Conservation (phyloP, 2,888 invertebrate species). For the Drosophila helvetica region DNA sequence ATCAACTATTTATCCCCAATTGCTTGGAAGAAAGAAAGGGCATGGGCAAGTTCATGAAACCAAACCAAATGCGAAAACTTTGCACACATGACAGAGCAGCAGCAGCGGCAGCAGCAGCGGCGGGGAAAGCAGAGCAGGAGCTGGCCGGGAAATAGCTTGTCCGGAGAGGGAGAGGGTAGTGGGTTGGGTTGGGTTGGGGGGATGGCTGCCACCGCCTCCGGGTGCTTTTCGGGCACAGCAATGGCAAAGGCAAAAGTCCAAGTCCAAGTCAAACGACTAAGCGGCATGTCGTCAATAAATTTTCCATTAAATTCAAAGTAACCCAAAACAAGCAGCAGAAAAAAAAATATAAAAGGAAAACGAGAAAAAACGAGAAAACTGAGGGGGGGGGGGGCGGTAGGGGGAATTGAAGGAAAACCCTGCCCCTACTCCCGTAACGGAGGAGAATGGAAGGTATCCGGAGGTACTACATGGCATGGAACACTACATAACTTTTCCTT, state of each 20-base stretch:
- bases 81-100: conserved; percentile 64
- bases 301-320: conserved; percentile 80
- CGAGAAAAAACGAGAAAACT: conserved; percentile 15
- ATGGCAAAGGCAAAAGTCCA: conserved; percentile 70
- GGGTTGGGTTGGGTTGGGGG: conserved; percentile 7
- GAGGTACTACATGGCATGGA: conserved; percentile 55
- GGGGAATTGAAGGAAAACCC: conserved; percentile 44
- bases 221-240: conserved; percentile 1
- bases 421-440: background rate
- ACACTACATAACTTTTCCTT: conserved; percentile 72
- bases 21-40: conserved; percentile 49
- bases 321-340: conserved; percentile 61
- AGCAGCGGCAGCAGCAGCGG: no score
- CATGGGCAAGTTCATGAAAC: conserved; percentile 63
- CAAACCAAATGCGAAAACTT: conserved; percentile 60
- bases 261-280: conserved; percentile 75
- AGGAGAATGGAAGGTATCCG: conserved; percentile 60
- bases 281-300: conserved; percentile 82
- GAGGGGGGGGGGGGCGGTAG: no score
- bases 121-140: conserved; percentile 2
- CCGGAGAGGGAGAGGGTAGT: conserved; percentile 15
- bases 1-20: conserved; percentile 54
- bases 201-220: conserved; percentile 6
- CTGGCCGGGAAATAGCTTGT: conserved; percentile 11
- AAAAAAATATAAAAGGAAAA: conserved; percentile 28